Base-by-base conservation (phyloP, 2,113 vertebrate genomes). In the Bagarius yarrelli region DNA sequence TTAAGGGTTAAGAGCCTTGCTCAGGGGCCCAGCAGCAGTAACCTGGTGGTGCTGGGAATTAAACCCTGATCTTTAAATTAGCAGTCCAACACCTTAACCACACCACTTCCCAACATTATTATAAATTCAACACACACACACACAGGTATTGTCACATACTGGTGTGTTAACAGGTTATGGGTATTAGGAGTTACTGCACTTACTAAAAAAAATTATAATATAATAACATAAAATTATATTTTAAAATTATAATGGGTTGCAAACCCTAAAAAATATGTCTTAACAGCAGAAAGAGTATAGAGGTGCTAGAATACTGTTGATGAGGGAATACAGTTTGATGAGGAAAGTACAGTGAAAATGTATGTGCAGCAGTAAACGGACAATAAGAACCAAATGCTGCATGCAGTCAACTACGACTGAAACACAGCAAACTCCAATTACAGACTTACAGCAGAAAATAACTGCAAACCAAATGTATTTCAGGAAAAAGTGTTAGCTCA, bases 351-450 rank as follows among this genome's bases (percentile, higher is more conserved):
- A 73, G 76, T 82, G 66, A 59, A 25, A 63, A 82, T 75, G 63
- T 61, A 56, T 81, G 74, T 67, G 83, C 50, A 50, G 75, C 83
- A 83, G 61, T 83, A 83, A 84, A 86, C 83, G 81, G 78, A 25
- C 86, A 81, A 81, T 79, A 71, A 83, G 75, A 44, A 64, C 16
- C 78, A 81, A 86, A 87, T 86, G 83, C 55, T 83, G 53, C 5
- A 63, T n/a, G 77, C 67, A 73, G 32, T 61, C 64, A 50, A 32
- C 57, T 66, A n/a, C n/a, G n/a, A 16, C 69, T 61, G 1, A 32
- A 60, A 59, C 55, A 84, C 34, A 56, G 57, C 23, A 84, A 70
- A 53, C 55, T n/a, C 47, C 55, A 27, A 25, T 21, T 55, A 3
- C 63, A 52, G 52, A 15, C 5, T 34, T 16, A 25, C 0, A 70